phyloP scores from a whole-genome alignment of 2,113 vertebrate genomes.

The Apteryx owenii region DNA sequence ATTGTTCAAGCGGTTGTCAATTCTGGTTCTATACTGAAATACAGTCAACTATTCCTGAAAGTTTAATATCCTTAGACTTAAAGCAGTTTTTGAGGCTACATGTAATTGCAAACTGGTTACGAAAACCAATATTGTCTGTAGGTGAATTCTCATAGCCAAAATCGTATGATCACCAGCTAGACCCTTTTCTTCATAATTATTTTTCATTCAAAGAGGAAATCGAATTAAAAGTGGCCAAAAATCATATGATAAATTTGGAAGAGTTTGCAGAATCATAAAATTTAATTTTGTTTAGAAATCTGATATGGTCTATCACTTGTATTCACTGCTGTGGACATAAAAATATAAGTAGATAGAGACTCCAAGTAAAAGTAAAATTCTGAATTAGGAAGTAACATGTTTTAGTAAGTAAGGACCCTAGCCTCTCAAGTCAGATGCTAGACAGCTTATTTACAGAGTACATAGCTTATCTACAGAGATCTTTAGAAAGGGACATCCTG shows the following conservation, averaged over 20 bases:
- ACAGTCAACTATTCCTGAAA: background rate
- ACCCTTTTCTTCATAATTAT: background rate
- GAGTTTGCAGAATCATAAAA: background rate
- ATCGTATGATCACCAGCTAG: background rate
- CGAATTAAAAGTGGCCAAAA: background rate
- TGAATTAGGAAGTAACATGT: background rate
- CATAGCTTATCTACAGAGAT: background rate
- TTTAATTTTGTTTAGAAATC: background rate
- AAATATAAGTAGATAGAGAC: background rate
- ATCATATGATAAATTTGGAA: background rate
- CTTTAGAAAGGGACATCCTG: background rate
- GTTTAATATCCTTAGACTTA: background rate
- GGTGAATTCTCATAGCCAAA: background rate
- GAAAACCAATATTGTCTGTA: background rate
- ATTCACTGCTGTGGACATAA: background rate
- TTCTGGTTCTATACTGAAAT: background rate
- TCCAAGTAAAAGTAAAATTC: background rate
- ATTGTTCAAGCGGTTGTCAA: background rate
- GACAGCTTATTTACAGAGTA: background rate
- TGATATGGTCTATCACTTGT: accelerated
- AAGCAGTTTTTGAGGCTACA: background rate
- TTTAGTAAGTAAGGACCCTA: background rate
- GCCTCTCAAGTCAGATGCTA: background rate
- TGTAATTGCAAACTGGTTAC: background rate
- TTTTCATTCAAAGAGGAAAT: background rate